Percentiles rank a stretch among this genome's conserved stretches.
These are phyloP conservation scores for Cirrhinus mrigala DNA, from an alignment of 2,797 vertebrate genomes.

Conservation along the genomic window DNA sequence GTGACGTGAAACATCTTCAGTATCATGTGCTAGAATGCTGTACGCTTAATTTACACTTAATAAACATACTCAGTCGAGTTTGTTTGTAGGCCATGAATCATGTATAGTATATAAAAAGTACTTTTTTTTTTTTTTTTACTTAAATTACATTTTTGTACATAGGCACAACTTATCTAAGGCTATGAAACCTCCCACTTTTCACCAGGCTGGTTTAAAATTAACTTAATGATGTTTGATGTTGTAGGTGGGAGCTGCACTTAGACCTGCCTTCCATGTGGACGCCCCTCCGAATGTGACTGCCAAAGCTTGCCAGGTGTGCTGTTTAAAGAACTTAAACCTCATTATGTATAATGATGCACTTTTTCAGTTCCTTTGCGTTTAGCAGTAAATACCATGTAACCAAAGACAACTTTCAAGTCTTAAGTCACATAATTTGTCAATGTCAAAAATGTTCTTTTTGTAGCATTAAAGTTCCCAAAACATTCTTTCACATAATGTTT, in stretches of 20 bases:
- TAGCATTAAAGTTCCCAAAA: neutral
- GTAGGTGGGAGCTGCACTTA: slow-evolving; percentile 93
- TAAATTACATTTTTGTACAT: neutral
- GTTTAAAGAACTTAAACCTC: neutral
- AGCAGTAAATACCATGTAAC: neutral
- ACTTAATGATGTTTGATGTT: neutral
- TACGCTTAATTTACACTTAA: neutral
- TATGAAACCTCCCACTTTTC: neutral
- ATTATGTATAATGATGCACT: neutral
- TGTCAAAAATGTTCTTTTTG: neutral
- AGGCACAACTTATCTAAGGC: neutral
- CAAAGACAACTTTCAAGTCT: neutral
- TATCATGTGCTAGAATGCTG: slow-evolving; percentile 3
- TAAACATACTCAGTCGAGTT: neutral
- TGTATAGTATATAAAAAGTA: neutral
- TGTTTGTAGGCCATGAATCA: neutral
- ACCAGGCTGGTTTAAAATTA: neutral
- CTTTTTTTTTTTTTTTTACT: neutral
- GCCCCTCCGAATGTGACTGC: slow-evolving; percentile 91
- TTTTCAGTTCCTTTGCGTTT: neutral
- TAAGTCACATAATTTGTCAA: neutral
- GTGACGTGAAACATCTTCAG: slow-evolving; percentile 2
- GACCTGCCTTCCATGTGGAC: slow-evolving; percentile 89
- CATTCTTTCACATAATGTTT: slow-evolving; percentile 7
- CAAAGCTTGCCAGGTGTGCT: slow-evolving; percentile 91